Percentiles rank a stretch among this genome's conserved stretches.
These are phyloP conservation scores for Drosophila pseudotakahashii DNA, from an alignment of 2,888 invertebrate genomes.

Conservation along the genomic window DNA sequence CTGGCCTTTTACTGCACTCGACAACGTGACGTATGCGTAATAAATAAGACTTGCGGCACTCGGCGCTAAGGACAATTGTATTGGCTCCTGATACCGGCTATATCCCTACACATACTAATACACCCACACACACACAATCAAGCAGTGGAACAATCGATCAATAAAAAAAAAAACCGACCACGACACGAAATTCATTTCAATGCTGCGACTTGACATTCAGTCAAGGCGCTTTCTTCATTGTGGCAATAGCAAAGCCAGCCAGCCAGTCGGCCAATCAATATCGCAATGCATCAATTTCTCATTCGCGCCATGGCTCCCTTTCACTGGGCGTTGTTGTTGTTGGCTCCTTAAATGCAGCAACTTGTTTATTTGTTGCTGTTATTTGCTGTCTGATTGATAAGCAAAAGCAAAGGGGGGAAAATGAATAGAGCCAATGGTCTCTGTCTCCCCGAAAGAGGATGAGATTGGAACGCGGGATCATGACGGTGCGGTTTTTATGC, in stretches of 20 bases:
- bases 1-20: slow-evolving; percentile 8
- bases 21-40: slow-evolving; percentile 74
- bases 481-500: slow-evolving; percentile 27
- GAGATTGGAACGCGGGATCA: background rate
- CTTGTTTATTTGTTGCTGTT: slow-evolving; percentile 65
- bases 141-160: slow-evolving; percentile 56
- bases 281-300: slow-evolving; percentile 70
- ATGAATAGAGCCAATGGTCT: slow-evolving; percentile 30
- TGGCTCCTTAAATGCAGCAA: slow-evolving; percentile 35
- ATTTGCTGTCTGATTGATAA: slow-evolving; percentile 70
- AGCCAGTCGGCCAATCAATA: slow-evolving; percentile 51
- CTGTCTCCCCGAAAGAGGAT: background rate
- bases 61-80: slow-evolving; percentile 64
- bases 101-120: background rate
- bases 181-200: slow-evolving; percentile 52
- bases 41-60: slow-evolving; percentile 56
- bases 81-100: slow-evolving; percentile 55
- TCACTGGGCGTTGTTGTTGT: slow-evolving; percentile 11
- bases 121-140: slow-evolving; percentile 7
- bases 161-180: slow-evolving; percentile 46
- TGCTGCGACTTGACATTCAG: slow-evolving; percentile 74
- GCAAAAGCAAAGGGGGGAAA: slow-evolving; percentile 13
- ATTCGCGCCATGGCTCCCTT: slow-evolving; percentile 27
- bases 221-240: slow-evolving; percentile 56
- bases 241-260: slow-evolving; percentile 35